These are phyloP conservation scores for Nematopogon swammerdamellus DNA, from an alignment of 2,888 invertebrate genomes.

Conservation along the genomic window DNA sequence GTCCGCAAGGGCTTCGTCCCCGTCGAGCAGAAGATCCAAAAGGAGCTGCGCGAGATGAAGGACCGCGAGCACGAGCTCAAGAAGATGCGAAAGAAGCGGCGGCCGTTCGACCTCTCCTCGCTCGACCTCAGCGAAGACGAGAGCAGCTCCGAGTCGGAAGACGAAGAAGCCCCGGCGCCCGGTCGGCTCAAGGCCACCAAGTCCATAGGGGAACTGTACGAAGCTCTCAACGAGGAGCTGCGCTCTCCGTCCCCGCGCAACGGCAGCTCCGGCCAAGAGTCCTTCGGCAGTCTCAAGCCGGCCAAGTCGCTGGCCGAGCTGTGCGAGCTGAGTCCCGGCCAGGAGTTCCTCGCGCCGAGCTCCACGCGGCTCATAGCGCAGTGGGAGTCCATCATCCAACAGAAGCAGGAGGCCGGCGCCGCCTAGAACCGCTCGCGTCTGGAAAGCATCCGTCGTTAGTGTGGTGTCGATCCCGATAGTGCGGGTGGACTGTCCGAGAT, in stretches of 20 bases:
- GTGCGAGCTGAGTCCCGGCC: constrained; percentile 63
- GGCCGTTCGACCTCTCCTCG: constrained; percentile 58
- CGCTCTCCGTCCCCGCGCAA: constrained; percentile 45
- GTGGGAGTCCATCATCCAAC: constrained; percentile 77
- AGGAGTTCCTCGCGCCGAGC: constrained; percentile 63
- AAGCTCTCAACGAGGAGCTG: constrained; percentile 48
- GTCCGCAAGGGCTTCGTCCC: constrained; percentile 76
- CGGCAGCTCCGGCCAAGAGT: constrained; percentile 42
- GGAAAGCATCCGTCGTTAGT: neutral
- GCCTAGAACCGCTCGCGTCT: constrained; percentile 35
- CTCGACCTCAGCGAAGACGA: constrained; percentile 60
- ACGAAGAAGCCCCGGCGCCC: constrained; percentile 58
- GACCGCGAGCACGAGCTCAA: constrained; percentile 77
- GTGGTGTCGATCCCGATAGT: neutral
- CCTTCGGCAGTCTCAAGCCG: constrained; percentile 55
- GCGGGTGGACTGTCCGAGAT: constrained; percentile 9
- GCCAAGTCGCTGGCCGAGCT: constrained; percentile 67
- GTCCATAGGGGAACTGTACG: constrained; percentile 66
- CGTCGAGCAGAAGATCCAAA: constrained; percentile 85
- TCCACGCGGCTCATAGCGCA: constrained; percentile 72
- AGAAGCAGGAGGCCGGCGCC: constrained; percentile 55
- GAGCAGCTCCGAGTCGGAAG: constrained; percentile 53
- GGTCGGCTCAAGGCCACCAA: constrained; percentile 62
- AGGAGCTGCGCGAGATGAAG: constrained; percentile 82
- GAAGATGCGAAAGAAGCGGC: constrained; percentile 59